phyloP scores from a whole-genome alignment of 2,113 vertebrate species.

The Entomyzon cyanotis region DNA sequence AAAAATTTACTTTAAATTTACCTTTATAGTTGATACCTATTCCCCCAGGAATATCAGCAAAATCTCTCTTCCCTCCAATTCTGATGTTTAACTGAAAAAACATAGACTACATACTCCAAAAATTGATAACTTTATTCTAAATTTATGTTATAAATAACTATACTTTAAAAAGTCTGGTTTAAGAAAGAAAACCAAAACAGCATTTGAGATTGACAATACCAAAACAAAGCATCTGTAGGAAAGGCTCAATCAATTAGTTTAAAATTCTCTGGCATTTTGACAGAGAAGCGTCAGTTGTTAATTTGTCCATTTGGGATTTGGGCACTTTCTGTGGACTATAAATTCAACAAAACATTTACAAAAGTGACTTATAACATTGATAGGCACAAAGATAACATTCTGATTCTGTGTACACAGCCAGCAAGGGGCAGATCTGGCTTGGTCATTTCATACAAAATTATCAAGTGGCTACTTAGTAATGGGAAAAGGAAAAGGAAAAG shows the following conservation, averaged over 20 bases:
- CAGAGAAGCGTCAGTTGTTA: background rate
- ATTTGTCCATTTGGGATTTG: background rate
- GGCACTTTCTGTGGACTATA: no score
- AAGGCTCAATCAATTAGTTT: background rate
- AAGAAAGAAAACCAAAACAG: background rate
- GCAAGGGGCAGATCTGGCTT: no score
- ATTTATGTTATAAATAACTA: background rate
- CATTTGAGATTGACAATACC: background rate
- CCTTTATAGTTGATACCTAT: background rate
- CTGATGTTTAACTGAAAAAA: background rate
- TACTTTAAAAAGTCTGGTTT: background rate
- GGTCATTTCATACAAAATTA: no score
- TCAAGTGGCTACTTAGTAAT: no score
- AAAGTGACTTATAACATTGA: no score
- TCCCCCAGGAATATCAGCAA: background rate
- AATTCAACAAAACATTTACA: no score
- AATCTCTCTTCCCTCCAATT: background rate
- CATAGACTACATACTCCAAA: background rate
- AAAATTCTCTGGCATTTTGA: background rate
- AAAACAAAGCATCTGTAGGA: background rate
- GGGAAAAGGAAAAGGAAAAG: no score
- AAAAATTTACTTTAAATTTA: background rate
- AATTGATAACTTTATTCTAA: background rate
- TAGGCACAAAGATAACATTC: no score
- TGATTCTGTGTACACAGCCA: no score